phyloP scores from a whole-genome alignment of 2,113 vertebrate genomes.

The Candoia aspera region DNA sequence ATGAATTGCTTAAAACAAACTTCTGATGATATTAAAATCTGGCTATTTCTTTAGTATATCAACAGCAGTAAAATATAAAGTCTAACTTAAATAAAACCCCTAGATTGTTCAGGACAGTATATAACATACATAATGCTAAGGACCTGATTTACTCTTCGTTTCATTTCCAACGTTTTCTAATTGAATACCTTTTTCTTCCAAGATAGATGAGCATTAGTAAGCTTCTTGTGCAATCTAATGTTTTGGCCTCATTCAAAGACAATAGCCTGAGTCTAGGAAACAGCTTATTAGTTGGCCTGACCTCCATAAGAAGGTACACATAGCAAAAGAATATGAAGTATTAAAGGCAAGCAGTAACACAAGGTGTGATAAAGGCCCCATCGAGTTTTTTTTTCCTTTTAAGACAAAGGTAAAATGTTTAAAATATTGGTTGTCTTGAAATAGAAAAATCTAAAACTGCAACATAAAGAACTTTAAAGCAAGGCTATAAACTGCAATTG shows the following conservation, averaged over 20 bases:
- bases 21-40: slow-evolving; percentile 29
- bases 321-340: background rate
- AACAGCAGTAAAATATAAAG: slow-evolving; percentile 28
- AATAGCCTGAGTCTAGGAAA: background rate
- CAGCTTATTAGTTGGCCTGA: background rate
- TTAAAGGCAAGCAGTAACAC: background rate
- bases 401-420: background rate
- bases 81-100: slow-evolving; percentile 30
- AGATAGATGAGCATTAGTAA: background rate
- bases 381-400: background rate
- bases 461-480: background rate
- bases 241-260: background rate
- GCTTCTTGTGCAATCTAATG: slow-evolving; percentile 4
- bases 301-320: slow-evolving; percentile 6
- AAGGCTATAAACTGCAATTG: background rate
- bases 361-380: background rate
- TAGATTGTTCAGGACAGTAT: slow-evolving; percentile 10
- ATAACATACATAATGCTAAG: slow-evolving; percentile 5
- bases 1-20: slow-evolving; percentile 34
- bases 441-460: background rate
- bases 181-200: background rate
- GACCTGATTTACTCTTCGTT: slow-evolving; percentile 29
- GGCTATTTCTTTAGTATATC: slow-evolving; percentile 29
- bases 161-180: background rate
- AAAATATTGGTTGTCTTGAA: background rate